Evolutionary conservation across 2,113 vertebrate species (phyloP).

Genomic region (Cynoglossus semilaevis): DNA sequence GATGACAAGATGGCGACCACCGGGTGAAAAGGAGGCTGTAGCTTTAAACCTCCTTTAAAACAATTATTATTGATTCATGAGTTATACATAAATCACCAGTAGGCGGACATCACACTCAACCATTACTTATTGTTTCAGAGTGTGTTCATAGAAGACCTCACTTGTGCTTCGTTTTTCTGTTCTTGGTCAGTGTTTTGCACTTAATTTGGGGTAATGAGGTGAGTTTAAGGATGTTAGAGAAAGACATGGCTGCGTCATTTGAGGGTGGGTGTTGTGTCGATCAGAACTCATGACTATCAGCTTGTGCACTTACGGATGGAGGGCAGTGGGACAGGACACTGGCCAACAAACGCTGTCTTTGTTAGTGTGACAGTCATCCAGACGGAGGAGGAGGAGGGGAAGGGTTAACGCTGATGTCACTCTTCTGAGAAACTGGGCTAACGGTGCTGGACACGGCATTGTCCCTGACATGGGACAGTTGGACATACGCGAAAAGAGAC

Average conservation of each 20-base stretch:
- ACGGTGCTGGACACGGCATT: conserved; percentile 53
- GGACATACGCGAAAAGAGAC: too few species aligned
- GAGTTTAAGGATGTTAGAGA: conserved; percentile 2
- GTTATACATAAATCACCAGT: too few species aligned
- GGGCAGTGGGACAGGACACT: conserved; percentile 52
- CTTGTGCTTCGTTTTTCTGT: too few species aligned
- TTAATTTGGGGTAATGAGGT: too few species aligned
- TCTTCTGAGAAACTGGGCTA: conserved; percentile 27
- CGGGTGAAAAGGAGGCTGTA: too few species aligned
- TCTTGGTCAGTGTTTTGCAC: too few species aligned
- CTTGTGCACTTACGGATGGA: conserved; percentile 25
- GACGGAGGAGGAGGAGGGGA: conserved; percentile 16
- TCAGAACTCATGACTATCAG: conserved; percentile 30
- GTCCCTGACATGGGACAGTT: conserved; percentile 26
- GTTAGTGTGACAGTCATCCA: conserved; percentile 24
- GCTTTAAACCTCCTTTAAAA: too few species aligned
- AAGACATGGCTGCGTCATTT: conserved; percentile 11
- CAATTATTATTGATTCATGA: too few species aligned
- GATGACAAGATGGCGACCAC: too few species aligned
- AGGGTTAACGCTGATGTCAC: conserved; percentile 64
- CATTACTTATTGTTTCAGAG: too few species aligned
- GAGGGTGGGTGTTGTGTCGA: conserved; percentile 24
- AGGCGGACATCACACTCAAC: too few species aligned
- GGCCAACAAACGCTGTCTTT: conserved; percentile 59
- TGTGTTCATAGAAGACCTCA: too few species aligned